Evolutionary conservation across 2,888 invertebrate genomes (phyloP).

Genomic region (Athalia rosae): DNA sequence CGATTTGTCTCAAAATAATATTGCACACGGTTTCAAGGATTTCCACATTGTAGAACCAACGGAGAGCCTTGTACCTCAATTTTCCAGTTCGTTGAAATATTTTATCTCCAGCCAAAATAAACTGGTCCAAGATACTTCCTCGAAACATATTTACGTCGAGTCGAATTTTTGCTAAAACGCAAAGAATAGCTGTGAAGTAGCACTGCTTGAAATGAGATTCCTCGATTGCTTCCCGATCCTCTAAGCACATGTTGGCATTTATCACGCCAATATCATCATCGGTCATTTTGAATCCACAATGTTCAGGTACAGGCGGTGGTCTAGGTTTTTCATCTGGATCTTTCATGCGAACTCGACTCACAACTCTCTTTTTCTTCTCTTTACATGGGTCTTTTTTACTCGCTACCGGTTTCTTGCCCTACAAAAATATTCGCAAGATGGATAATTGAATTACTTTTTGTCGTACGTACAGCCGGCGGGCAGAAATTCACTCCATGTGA

Average conservation of each 20-base stretch:
- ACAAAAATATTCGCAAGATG: background rate
- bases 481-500: too few species aligned
- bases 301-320: constrained; percentile 47
- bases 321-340: constrained; percentile 42
- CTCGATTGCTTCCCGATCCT: constrained; percentile 55
- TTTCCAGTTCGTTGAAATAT: constrained; percentile 60
- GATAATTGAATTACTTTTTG: background rate
- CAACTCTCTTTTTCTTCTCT: constrained; percentile 18
- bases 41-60: constrained; percentile 63
- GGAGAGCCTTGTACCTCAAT: constrained; percentile 58
- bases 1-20: constrained; percentile 61
- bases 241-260: constrained; percentile 55
- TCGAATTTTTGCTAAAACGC: constrained; percentile 64
- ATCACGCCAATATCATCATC: constrained; percentile 59
- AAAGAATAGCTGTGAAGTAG: constrained; percentile 63
- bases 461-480: background rate
- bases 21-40: constrained; percentile 60
- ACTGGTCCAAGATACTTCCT: constrained; percentile 59
- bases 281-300: constrained; percentile 58
- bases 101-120: constrained; percentile 59
- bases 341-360: constrained; percentile 44
- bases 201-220: constrained; percentile 63
- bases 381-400: constrained; percentile 20
- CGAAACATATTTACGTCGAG: constrained; percentile 57
- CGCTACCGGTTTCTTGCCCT: constrained; percentile 25